These are phyloP conservation scores for Danio tinwini DNA, from an alignment of 2,797 vertebrate species.

Conservation along the genomic window DNA sequence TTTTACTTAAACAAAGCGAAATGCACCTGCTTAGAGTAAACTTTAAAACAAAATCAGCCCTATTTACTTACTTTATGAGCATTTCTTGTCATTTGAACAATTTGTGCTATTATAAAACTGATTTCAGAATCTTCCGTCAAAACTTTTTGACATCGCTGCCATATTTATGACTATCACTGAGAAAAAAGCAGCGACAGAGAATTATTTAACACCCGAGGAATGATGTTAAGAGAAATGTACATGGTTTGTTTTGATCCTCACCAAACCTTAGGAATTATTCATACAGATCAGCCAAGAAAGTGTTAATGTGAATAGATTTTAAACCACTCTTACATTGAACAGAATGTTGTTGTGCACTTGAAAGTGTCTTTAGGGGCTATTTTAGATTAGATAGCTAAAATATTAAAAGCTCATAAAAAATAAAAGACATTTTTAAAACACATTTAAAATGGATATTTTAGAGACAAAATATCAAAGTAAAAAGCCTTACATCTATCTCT, in stretches of 20 bases:
- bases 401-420: not conserved
- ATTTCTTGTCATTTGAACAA: not conserved
- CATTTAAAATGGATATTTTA: not conserved
- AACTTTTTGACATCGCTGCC: not conserved
- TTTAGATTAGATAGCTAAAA: not conserved
- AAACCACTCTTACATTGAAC: not conserved
- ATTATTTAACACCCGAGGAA: not conserved
- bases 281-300: not conserved
- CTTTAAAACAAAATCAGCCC: not conserved
- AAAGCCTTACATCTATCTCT: not conserved
- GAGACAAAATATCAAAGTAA: not conserved
- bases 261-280: conserved; percentile 4
- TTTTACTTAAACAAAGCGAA: not conserved
- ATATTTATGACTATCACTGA: not conserved
- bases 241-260: conserved; percentile 15
- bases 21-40: not conserved
- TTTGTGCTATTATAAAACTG: not conserved
- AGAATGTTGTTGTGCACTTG: not conserved
- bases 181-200: not conserved
- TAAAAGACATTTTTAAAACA: too few relatives aligned
- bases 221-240: not conserved
- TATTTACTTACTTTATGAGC: not conserved
- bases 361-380: not conserved
- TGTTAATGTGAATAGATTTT: not conserved
- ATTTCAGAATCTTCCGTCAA: not conserved